phyloP scores from a whole-genome alignment of 2,797 vertebrate genomes.

The Hemibagrus guttatus region DNA sequence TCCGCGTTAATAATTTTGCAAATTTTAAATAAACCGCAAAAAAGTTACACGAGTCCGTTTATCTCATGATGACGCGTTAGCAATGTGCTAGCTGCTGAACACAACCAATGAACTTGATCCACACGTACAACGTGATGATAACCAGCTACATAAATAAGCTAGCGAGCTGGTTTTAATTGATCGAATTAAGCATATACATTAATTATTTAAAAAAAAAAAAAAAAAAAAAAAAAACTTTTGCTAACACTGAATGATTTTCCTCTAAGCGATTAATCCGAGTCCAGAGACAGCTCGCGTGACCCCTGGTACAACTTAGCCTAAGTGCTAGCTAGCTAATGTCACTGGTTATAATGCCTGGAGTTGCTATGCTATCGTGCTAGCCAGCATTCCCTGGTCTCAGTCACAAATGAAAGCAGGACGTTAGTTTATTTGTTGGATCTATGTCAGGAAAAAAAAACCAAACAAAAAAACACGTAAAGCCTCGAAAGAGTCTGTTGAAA shows the following conservation, averaged over 20 bases:
- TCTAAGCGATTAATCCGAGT: slow-evolving; percentile 24
- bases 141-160: not conserved
- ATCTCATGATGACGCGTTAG: slow-evolving; percentile 49
- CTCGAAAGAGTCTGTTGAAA: slow-evolving; percentile 65
- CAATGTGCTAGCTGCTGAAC: slow-evolving; percentile 26
- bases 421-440: slow-evolving; percentile 70
- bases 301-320: slow-evolving; percentile 32
- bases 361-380: slow-evolving; percentile 67
- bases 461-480: slow-evolving; percentile 54
- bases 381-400: slow-evolving; percentile 68
- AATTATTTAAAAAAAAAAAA: not conserved
- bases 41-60: not conserved
- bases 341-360: slow-evolving; percentile 62
- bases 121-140: not conserved
- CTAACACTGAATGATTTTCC: not conserved
- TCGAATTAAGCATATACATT: not conserved
- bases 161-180: not conserved
- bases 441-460: slow-evolving; percentile 58
- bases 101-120: slow-evolving; percentile 27
- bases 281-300: slow-evolving; percentile 27
- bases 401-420: slow-evolving; percentile 62
- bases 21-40: slow-evolving; percentile 1
- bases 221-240: no score
- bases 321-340: slow-evolving; percentile 44
- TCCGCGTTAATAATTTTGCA: not conserved